Conservation (phyloP, 2,888 invertebrate genomes). For the Brachypterus glaber region DNA sequence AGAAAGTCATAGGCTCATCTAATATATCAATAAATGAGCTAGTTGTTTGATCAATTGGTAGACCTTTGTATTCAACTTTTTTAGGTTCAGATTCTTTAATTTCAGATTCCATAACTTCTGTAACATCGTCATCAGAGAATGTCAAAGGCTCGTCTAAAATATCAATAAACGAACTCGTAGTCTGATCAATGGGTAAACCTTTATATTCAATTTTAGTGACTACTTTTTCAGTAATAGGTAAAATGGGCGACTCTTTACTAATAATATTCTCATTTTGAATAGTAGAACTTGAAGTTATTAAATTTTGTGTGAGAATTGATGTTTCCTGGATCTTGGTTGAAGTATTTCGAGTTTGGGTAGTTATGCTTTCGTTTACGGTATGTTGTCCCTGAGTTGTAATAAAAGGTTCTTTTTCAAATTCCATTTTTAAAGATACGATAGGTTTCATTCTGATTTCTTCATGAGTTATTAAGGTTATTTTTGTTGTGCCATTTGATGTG, state of each 20-base stretch:
- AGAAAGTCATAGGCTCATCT: conserved; percentile 24
- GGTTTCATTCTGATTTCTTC: conserved; percentile 61
- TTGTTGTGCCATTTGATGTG: conserved; percentile 23
- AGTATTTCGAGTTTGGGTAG: too few relatives aligned
- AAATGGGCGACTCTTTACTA: too few relatives aligned
- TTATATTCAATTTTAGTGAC: conserved; percentile 9
- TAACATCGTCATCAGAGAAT: conserved; percentile 24
- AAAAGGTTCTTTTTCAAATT: conserved; percentile 40
- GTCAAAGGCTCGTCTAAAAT: conserved; percentile 27
- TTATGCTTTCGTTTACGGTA: conserved; percentile 1
- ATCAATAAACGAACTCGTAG: conserved; percentile 15
- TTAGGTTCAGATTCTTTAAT: background rate
- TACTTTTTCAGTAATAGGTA: conserved; percentile 1
- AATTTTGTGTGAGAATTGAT: too few relatives aligned
- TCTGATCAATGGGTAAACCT: conserved; percentile 25
- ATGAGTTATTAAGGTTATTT: conserved; percentile 66
- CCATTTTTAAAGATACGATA: conserved; percentile 54
- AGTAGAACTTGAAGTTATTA: too few relatives aligned
- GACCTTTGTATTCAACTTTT: background rate
- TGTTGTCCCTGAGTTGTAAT: too few relatives aligned
- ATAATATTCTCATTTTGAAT: too few relatives aligned
- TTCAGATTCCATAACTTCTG: too few relatives aligned
- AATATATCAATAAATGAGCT: conserved; percentile 23
- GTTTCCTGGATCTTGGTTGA: too few relatives aligned
- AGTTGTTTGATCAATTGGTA: conserved; percentile 2